Percentiles rank a stretch among this genome's conserved stretches.
phyloP scores from a whole-genome alignment of 2,888 invertebrate genomes.

The Tridacna crocea region DNA sequence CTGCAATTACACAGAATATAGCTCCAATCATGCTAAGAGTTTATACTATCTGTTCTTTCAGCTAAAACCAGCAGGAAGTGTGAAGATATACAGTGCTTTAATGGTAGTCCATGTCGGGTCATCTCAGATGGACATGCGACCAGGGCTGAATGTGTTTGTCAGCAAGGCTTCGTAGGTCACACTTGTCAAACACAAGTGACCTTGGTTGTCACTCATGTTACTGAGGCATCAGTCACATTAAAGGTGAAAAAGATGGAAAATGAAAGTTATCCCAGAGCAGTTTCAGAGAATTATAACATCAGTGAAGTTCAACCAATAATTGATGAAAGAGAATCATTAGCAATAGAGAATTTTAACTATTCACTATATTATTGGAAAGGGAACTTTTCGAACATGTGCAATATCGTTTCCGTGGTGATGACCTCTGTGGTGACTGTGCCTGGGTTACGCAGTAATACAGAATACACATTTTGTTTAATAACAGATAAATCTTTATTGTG shows the following conservation, averaged over 20 bases:
- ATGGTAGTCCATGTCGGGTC: slow-evolving; percentile 47
- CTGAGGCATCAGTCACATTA: slow-evolving; percentile 40
- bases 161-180: slow-evolving; percentile 35
- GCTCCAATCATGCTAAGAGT: no score
- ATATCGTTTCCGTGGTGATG: slow-evolving; percentile 41
- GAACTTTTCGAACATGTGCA: slow-evolving; percentile 35
- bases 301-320: no score
- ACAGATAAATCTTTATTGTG: slow-evolving; percentile 33
- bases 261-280: background rate
- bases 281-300: background rate
- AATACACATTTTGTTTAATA: slow-evolving; percentile 50
- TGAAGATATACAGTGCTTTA: slow-evolving; percentile 30
- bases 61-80: slow-evolving; percentile 29
- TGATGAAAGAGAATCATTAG: no score
- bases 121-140: slow-evolving; percentile 17
- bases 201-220: slow-evolving; percentile 27
- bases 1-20: background rate
- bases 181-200: slow-evolving; percentile 34
- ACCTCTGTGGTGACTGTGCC: slow-evolving; percentile 27
- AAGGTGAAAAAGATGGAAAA: background rate
- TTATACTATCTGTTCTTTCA: slow-evolving; percentile 27
- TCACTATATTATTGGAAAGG: slow-evolving; percentile 42
- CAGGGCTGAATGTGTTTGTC: slow-evolving; percentile 34
- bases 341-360: slow-evolving; percentile 13
- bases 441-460: slow-evolving; percentile 32